Base-by-base conservation (phyloP, 2,888 invertebrate genomes). In the Rhogogaster chlorosoma region DNA sequence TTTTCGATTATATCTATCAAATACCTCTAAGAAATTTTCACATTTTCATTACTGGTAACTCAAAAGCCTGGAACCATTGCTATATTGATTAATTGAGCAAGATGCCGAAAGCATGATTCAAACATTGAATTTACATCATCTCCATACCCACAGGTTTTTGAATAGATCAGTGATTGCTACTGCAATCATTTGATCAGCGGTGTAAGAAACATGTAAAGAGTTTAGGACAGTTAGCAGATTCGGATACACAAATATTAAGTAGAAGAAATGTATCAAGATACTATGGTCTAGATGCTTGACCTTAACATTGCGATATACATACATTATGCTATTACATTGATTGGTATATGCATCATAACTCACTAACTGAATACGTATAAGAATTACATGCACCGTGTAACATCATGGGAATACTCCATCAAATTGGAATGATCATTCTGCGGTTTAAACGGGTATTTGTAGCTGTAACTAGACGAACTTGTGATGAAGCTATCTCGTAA, bases 371-470 rank as follows among this genome's bases (percentile, higher is more conserved):
- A 61, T 26, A 61, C 26, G 45, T 45, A 26, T 61, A 22, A 61
- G 9, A 61, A 61, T 38, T 9, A 38, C 70, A 71, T 38, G 70
- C 70, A 32, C 36, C 29, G 22, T 71, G 22, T 36, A 70, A 70
- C 38, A 53, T 71, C 38, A 38, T 32, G 70, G 70, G 70, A 71
- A 71, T 38, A 71, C 70, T 71, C 9, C 15, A 71, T 36, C 5
- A 7, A 38, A 71, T 71, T 32, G 70, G 29, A 71, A 71, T 38
- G 32, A 71, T 38, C n/a, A 2, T 29, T n/a, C 1, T 38, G 10
- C 10, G 70, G 29, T 36, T 71, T n/a, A 10, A 71, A 71, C n/a
- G 6, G 7, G 36, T 36, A 71, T 71, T 36, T 18, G 18, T 7
- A 32, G 38, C 38, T n/a, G 70, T 22, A 36, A n/a, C 18, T 71